Base-by-base conservation (phyloP, 2,797 vertebrate genomes). In the Octomys mimax region DNA sequence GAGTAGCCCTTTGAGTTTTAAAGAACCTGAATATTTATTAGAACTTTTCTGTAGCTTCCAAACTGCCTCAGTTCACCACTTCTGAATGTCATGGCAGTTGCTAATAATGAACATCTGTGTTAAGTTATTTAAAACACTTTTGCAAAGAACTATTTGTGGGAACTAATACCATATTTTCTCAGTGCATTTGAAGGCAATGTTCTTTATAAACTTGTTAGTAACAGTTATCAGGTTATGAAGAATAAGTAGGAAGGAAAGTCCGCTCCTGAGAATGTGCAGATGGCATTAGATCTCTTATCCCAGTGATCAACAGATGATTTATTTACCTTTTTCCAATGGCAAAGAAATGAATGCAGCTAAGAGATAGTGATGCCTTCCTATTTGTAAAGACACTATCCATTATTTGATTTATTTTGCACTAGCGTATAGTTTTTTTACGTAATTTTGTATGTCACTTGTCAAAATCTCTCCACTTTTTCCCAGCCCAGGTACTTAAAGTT, bases 371-470 rank as follows among this genome's bases (percentile, higher is more conserved):
- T 91, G 22, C 11, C 59, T 86, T 89, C 24, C 24, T 70, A 42
- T 54, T 87, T 71, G 77, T 70, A 16, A 64, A 71, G 87, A 80
- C 19, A 68, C 2, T 88, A 28, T 42, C 22, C 0, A 33, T 79
- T 93, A 24, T 19, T 93, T 71, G 12, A 84, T 71, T 93, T 87
- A 78, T 82, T 91, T 96, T 91, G 28, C 33, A 66, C 8, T 46
- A 6, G 49, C 59, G 42, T 39, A 54, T 61, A 26, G 26, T 73
- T 66, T 46, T 71, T 95, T 91, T 73, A 64, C 70, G 13, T 77
- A 93, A 61, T 84, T 73, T 92, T 64, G 42, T 73, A 92, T 80
- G 33, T 83, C 36, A 80, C 14, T 92, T 91, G 33, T 18, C 92
- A n/a, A 80, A 92, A 81, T 84, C 87, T 10, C 3, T 64, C 33